Conservation (phyloP, 2,888 invertebrate genomes). For the Orthonevra nobilis region DNA sequence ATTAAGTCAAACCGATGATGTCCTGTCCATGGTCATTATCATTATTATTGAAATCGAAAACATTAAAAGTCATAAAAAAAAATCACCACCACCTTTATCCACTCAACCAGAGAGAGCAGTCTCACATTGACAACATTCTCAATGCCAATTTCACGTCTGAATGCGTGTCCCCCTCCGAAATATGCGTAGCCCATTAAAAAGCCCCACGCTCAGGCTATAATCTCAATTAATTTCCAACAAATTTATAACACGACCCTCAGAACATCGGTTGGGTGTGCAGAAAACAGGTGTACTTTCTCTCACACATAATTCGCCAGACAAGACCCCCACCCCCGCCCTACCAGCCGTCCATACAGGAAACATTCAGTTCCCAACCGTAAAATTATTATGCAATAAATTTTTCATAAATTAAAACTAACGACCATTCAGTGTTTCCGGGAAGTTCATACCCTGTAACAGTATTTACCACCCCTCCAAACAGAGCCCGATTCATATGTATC, state of each 20-base stretch:
- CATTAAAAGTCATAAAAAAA: slow-evolving; percentile 61
- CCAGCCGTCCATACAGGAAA: slow-evolving; percentile 43
- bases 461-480: not conserved
- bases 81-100: slow-evolving; percentile 1
- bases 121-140: slow-evolving; percentile 20
- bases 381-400: slow-evolving; percentile 70
- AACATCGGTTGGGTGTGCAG: slow-evolving; percentile 14
- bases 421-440: slow-evolving; percentile 64
- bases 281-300: slow-evolving; percentile 62
- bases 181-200: slow-evolving; percentile 47
- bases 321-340: not conserved
- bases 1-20: not conserved
- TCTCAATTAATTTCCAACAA: slow-evolving; percentile 68
- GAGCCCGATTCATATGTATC: not conserved
- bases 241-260: slow-evolving; percentile 52
- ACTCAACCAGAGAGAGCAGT: slow-evolving; percentile 13
- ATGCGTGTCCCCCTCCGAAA: not conserved
- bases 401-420: slow-evolving; percentile 70
- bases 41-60: slow-evolving; percentile 52
- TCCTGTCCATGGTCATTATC: slow-evolving; percentile 48
- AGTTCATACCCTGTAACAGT: slow-evolving; percentile 9
- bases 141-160: slow-evolving; percentile 49
- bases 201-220: slow-evolving; percentile 39
- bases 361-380: slow-evolving; percentile 61
- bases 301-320: slow-evolving; percentile 32